These are phyloP conservation scores for Clarias pachynema DNA, from an alignment of 2,797 vertebrate genomes.

Conservation along the genomic window DNA sequence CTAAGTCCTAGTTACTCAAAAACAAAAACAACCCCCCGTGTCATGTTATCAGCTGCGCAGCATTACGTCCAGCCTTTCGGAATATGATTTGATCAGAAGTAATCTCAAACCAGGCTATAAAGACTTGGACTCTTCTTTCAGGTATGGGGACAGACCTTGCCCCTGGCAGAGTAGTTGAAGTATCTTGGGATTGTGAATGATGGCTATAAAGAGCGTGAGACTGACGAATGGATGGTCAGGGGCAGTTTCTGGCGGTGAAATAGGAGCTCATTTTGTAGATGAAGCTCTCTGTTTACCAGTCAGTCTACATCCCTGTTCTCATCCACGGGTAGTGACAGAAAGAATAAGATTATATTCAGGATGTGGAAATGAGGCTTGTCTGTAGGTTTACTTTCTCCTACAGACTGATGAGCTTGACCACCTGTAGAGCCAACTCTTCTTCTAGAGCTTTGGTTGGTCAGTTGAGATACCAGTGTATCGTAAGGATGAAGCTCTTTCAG, in stretches of 20 bases:
- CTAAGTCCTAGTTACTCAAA: background rate
- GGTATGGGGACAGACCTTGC: background rate
- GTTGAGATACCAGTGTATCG: background rate
- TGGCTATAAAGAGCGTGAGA: background rate
- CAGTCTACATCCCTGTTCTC: background rate
- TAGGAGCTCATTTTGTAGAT: background rate
- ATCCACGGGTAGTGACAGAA: background rate
- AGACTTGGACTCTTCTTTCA: background rate
- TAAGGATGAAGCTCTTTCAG: background rate
- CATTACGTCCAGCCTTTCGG: background rate
- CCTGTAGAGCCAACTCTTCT: background rate
- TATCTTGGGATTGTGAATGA: background rate
- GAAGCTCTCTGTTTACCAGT: background rate
- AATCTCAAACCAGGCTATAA: background rate
- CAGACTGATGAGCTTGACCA: background rate
- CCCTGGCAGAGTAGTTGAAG: background rate
- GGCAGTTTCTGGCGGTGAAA: background rate
- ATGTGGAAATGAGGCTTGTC: background rate
- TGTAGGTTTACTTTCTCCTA: background rate
- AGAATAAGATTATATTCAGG: background rate
- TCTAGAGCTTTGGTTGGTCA: background rate
- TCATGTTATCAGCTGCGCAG: background rate
- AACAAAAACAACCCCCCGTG: background rate
- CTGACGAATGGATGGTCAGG: background rate
- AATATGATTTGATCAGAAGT: background rate